Conservation (phyloP, 2,888 invertebrate species). For the Drosophila differens region DNA sequence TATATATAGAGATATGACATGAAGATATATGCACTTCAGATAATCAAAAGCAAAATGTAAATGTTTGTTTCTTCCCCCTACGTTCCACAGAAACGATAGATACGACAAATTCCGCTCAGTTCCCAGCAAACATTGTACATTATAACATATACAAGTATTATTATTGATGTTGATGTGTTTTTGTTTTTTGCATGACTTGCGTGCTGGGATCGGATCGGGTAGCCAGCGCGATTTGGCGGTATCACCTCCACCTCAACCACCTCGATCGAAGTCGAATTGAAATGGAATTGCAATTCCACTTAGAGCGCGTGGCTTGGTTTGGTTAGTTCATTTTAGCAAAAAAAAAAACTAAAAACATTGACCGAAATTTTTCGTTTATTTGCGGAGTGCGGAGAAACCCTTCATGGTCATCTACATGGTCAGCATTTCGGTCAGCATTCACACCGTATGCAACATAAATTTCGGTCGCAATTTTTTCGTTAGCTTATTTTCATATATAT, state of each 20-base stretch:
- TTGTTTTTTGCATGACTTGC: constrained; percentile 49
- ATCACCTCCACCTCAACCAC: constrained; percentile 23
- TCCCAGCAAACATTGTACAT: constrained; percentile 71
- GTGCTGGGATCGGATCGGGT: constrained; percentile 68
- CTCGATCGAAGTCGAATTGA: constrained; percentile 26
- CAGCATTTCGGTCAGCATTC: constrained; percentile 38
- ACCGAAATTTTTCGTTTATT: constrained; percentile 77
- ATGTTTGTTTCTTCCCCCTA: constrained; percentile 78
- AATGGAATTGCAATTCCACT: constrained; percentile 73
- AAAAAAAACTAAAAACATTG: constrained; percentile 73
- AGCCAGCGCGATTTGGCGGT: constrained; percentile 50
- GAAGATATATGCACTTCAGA: constrained; percentile 45
- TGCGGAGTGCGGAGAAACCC: constrained; percentile 42
- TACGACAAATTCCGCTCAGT: constrained; percentile 52
- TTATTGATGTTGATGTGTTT: constrained; percentile 15
- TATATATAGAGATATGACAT: constrained; percentile 37
- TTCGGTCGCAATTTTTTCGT: constrained; percentile 82
- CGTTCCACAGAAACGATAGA: constrained; percentile 48
- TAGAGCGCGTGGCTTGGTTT: constrained; percentile 49
- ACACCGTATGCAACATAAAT: constrained; percentile 63
- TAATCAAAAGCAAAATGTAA: constrained; percentile 60
- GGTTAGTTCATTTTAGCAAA: constrained; percentile 39
- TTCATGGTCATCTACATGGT: constrained; percentile 22
- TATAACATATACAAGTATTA: constrained; percentile 24
- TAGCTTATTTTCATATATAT: constrained; percentile 23